Evolutionary conservation across 2,888 invertebrate species (phyloP).

Genomic region (Aphodius granarius): DNA sequence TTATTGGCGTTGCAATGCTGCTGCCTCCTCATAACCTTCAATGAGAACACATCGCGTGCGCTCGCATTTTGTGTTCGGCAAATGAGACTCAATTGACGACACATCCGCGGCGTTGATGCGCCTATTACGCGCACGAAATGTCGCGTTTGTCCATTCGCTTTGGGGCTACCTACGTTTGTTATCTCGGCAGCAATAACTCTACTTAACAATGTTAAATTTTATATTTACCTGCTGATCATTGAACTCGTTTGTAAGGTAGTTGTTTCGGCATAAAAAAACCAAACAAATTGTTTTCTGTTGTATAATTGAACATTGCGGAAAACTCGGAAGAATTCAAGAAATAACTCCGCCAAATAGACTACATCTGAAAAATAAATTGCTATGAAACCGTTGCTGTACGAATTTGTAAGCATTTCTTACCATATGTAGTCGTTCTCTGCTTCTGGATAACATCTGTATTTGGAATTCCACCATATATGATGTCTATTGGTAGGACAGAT

Average conservation of each 20-base stretch:
- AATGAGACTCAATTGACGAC: no score
- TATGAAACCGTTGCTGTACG: neutral
- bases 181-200: no score
- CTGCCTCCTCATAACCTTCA: no score
- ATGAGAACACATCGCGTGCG: no score
- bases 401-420: neutral
- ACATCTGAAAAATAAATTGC: conserved; percentile 45
- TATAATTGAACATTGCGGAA: conserved; percentile 49
- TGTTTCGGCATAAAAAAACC: conserved; percentile 48
- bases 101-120: no score
- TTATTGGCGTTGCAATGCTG: no score
- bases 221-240: neutral
- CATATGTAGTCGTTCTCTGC: neutral
- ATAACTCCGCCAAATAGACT: conserved; percentile 56
- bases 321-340: conserved; percentile 58
- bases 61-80: no score
- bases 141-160: no score
- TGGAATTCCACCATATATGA: conserved; percentile 63
- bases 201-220: neutral
- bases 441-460: conserved; percentile 54
- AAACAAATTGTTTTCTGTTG: conserved; percentile 53
- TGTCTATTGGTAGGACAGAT: conserved; percentile 57
- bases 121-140: no score
- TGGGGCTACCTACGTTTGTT: no score
- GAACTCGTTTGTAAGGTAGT: neutral